Base-by-base conservation (phyloP, 1,140 invertebrate species). In the Ceratosolen solmsi region DNA sequence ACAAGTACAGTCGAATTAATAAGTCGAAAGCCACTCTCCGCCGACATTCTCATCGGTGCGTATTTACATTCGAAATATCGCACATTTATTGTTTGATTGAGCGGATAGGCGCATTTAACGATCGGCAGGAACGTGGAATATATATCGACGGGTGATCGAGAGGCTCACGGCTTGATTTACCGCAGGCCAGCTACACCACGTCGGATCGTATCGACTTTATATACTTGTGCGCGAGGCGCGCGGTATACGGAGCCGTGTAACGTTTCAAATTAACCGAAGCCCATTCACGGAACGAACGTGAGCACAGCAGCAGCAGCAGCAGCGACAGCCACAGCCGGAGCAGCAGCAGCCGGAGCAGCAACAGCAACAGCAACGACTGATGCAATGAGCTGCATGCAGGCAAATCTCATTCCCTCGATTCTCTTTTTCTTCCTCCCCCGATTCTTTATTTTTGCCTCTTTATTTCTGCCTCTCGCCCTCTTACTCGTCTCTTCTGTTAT, bases 261-360 rank as follows among this genome's bases (percentile, higher is more conserved):
- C 84, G 84, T 86, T 87, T 86, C 83, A 84, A 87, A 87, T 87
- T 86, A 86, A 87, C 84, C 84, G 83, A 85, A 80, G 83, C 73
- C 85, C 84, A 86, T 86, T 87, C 86, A 88, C 33, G 84, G 85
- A 86, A 86, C 83, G 84, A 86, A 85, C 84, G 86, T 86, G 86
- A 84, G 84, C 84, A 84, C 84, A 56, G 79, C 75, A 83, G 82
- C 68, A 76, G 74, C 82, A 15, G 81, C 84, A 83, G 85, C 84
- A 82, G 79, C n/a, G n/a, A n/a, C n/a, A n/a, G n/a, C n/a, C n/a
- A n/a, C n/a, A n/a, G n/a, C n/a, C n/a, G n/a, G n/a, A n/a, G n/a
- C n/a, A n/a, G n/a, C n/a, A n/a, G n/a, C n/a, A n/a, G n/a, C n/a
- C n/a, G n/a, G n/a, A n/a, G n/a, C n/a, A n/a, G n/a, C n/a, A n/a